Evolutionary conservation across 2,888 invertebrate species (phyloP).

Genomic region (Dolomedes plantarius): DNA sequence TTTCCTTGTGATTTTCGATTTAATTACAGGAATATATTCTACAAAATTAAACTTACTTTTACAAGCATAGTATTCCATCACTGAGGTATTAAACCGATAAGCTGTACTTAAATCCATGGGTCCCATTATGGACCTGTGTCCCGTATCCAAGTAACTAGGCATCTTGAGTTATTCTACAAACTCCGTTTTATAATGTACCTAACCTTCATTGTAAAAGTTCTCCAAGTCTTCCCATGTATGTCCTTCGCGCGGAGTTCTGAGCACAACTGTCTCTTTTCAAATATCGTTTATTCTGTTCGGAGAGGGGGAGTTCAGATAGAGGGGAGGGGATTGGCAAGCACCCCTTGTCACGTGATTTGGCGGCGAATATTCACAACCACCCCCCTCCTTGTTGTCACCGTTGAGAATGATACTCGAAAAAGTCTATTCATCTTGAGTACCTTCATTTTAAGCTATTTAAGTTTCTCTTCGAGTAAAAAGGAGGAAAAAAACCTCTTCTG

Average conservation of each 20-base stretch:
- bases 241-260: background rate
- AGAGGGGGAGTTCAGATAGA: constrained; percentile 17
- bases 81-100: constrained; percentile 95
- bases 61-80: constrained; percentile 98
- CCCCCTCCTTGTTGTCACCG: constrained; percentile 1
- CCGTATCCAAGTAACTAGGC: constrained; percentile 31
- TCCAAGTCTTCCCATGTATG: background rate
- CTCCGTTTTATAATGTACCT: background rate
- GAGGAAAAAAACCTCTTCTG: background rate
- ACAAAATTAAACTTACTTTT: constrained; percentile 77
- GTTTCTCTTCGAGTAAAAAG: background rate
- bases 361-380: constrained; percentile 6
- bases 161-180: background rate
- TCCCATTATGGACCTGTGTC: constrained; percentile 28
- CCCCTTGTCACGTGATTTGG: constrained; percentile 54
- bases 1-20: too few species aligned
- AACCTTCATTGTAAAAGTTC: background rate
- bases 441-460: background rate
- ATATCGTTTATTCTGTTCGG: constrained; percentile 25
- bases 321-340: constrained; percentile 34
- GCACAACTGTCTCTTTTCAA: constrained; percentile 24
- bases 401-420: constrained; percentile 1
- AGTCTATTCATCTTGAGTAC: background rate
- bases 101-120: constrained; percentile 92
- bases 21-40: too few species aligned